A percentile compares a stretch with the other conserved stretches of the same genome.
phyloP scores from a whole-genome alignment of 2,888 invertebrate species.

The Agrilus mali region DNA sequence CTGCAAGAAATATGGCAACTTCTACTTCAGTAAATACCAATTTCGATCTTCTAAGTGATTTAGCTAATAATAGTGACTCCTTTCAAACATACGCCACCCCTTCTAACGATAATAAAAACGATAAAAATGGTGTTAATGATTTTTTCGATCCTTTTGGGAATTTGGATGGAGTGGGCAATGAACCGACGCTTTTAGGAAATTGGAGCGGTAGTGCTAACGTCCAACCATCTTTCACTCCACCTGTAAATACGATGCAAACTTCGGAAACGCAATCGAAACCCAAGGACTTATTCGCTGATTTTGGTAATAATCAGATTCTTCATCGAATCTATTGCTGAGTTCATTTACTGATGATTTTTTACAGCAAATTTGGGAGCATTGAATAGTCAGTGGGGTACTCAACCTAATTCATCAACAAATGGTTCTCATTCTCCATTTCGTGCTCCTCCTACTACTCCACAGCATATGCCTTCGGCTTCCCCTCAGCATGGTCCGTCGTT shows the following conservation, averaged over 20 bases:
- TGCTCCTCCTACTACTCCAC: conserved; percentile 32
- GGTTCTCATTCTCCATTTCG: conserved; percentile 15
- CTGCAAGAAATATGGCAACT: conserved; percentile 18
- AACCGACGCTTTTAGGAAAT: conserved; percentile 26
- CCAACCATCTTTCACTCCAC: conserved; percentile 3
- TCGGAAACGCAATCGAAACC: conserved; percentile 38
- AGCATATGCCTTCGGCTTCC: conserved; percentile 15
- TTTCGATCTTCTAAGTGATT: conserved; percentile 47
- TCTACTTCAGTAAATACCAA: conserved; percentile 32
- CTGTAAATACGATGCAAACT: conserved; percentile 29
- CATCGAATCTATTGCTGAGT: too few species aligned
- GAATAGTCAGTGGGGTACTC: conserved; percentile 21
- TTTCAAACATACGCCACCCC: conserved; percentile 16
- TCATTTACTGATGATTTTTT: too few species aligned
- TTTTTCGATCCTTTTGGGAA: conserved; percentile 56
- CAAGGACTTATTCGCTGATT: conserved; percentile 63
- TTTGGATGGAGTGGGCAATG: conserved; percentile 5
- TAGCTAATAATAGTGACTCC: conserved; percentile 35
- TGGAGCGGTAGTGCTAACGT: conserved; percentile 17
- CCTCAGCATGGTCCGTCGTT: neutral
- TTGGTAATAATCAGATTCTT: conserved; percentile 34
- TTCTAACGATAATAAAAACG: neutral
- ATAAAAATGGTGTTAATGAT: conserved; percentile 16
- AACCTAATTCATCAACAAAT: conserved; percentile 8
- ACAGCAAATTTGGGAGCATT: conserved; percentile 25